These are phyloP conservation scores for Lepidochitona cinerea DNA, from an alignment of 2,888 invertebrate genomes.

Conservation along the genomic window DNA sequence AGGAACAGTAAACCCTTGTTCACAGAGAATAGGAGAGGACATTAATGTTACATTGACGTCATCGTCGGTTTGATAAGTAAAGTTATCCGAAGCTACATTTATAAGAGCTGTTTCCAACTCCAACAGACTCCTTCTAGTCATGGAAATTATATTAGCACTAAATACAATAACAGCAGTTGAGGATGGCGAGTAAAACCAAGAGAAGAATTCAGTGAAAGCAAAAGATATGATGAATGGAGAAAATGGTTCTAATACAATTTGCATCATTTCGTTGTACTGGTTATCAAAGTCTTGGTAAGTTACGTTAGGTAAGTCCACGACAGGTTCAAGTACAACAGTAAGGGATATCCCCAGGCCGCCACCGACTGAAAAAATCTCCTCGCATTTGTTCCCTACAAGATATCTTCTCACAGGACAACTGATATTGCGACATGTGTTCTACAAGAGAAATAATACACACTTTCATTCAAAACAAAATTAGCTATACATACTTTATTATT, in stretches of 20 bases:
- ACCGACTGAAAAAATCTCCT: background rate
- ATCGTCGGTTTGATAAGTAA: background rate
- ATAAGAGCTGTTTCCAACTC: background rate
- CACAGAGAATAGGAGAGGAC: background rate
- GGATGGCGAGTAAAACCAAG: too few relatives aligned
- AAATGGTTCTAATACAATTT: background rate
- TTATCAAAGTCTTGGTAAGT: too few relatives aligned
- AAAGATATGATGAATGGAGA: too few relatives aligned
- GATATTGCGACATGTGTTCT: background rate
- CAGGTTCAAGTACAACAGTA: background rate
- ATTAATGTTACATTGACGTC: background rate
- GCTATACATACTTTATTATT: too few relatives aligned
- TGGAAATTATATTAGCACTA: background rate
- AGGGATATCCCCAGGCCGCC: background rate
- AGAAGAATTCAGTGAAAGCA: too few relatives aligned
- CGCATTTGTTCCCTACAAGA: background rate
- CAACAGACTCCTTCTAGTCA: background rate
- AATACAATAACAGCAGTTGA: too few relatives aligned
- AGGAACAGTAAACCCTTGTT: background rate
- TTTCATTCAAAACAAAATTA: too few relatives aligned
- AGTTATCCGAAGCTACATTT: background rate
- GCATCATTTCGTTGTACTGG: background rate
- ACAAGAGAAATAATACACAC: background rate
- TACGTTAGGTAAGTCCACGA: too few relatives aligned
- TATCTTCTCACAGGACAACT: background rate